A percentile compares a stretch with the other conserved stretches of the same genome.
Conservation (phyloP, 1,140 invertebrate species). For the Augochlora pura region DNA sequence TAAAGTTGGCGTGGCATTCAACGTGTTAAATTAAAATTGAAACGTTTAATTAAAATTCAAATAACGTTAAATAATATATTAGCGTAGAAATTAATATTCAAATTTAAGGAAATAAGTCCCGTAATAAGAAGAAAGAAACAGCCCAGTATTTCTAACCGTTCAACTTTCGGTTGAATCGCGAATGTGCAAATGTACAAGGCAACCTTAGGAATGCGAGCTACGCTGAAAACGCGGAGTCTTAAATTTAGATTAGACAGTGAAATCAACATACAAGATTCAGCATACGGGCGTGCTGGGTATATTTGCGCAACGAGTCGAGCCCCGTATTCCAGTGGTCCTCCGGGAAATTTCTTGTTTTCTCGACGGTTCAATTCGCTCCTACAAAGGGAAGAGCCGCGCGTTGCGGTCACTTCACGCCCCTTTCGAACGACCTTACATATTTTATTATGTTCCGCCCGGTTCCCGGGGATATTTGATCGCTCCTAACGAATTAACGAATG, state of each 20-base stretch:
- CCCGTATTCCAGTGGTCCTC: slow-evolving; percentile 45
- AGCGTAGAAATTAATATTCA: too few species aligned
- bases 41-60: too few species aligned
- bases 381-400: not conserved
- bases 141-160: not conserved
- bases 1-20: too few species aligned
- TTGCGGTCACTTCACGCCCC: slow-evolving; percentile 22
- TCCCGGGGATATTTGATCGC: not conserved
- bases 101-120: too few species aligned
- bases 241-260: slow-evolving; percentile 37
- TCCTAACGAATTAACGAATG: not conserved
- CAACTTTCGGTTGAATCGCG: too few species aligned
- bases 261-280: slow-evolving; percentile 55
- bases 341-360: slow-evolving; percentile 61
- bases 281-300: slow-evolving; percentile 34
- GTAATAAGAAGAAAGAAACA: too few species aligned
- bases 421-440: slow-evolving; percentile 45
- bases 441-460: slow-evolving; percentile 48
- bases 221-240: slow-evolving; percentile 19
- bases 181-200: too few species aligned
- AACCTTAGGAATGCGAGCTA: not conserved
- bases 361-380: slow-evolving; percentile 43
- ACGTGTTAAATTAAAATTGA: too few species aligned
- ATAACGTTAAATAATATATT: too few species aligned
- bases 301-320: slow-evolving; percentile 26